Evolutionary conservation across 2,113 vertebrate species (phyloP).

Genomic region (Cyanistes caeruleus): DNA sequence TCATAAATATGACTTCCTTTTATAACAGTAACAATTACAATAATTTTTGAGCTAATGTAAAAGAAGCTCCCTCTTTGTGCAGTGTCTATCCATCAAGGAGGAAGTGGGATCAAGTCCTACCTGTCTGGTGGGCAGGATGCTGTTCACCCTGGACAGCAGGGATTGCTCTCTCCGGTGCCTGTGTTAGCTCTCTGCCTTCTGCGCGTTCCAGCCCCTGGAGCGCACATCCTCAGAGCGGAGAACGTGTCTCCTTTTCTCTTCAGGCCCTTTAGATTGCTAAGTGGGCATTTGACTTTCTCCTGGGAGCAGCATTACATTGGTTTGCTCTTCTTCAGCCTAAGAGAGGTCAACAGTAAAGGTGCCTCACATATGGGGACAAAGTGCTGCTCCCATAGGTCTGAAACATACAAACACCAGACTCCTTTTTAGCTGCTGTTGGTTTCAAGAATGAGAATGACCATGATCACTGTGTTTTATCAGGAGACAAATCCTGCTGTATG

Average conservation of each 20-base stretch:
- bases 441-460: neutral
- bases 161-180: neutral
- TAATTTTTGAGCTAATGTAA: neutral
- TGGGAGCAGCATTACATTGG: neutral
- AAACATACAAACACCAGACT: neutral
- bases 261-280: neutral
- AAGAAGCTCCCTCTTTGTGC: neutral
- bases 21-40: neutral
- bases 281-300: neutral
- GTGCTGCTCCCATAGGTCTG: neutral
- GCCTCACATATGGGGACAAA: neutral
- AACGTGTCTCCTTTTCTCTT: fast-evolving
- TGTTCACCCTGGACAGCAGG: neutral
- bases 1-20: neutral
- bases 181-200: neutral
- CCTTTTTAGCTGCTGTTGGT: neutral
- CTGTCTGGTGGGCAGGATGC: neutral
- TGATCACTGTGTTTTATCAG: neutral
- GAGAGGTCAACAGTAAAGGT: neutral
- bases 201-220: neutral
- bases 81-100: neutral
- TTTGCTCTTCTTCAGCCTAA: neutral
- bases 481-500: neutral
- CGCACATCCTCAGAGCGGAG: neutral
- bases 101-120: neutral